Conservation (phyloP, 2,888 invertebrate species). For the Nemurella pictetii region DNA sequence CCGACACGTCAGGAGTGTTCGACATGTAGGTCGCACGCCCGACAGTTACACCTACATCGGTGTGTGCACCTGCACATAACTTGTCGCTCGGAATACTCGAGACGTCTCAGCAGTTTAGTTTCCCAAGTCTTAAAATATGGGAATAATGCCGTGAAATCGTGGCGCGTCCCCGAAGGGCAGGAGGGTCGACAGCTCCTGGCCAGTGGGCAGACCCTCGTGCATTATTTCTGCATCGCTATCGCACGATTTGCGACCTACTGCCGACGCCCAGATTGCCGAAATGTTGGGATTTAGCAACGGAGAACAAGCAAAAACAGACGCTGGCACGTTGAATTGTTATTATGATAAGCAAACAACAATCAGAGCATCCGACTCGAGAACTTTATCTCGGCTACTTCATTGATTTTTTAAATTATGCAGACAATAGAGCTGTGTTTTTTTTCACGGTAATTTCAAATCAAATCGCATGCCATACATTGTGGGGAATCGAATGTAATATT, state of each 20-base stretch:
- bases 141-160: slow-evolving; percentile 10
- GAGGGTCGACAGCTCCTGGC: too few species aligned
- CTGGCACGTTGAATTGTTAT: too few species aligned
- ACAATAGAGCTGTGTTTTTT: not conserved
- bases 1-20: not conserved
- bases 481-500: not conserved
- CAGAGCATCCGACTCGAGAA: too few species aligned
- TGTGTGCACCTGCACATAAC: too few species aligned
- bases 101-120: not conserved
- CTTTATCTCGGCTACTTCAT: not conserved
- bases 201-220: too few species aligned
- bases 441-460: not conserved
- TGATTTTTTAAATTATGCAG: not conserved
- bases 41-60: too few species aligned
- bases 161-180: not conserved
- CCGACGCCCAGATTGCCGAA: too few species aligned
- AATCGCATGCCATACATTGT: not conserved
- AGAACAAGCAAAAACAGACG: too few species aligned
- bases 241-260: too few species aligned
- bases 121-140: not conserved
- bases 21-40: not conserved
- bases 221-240: slow-evolving; percentile 4
- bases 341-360: too few species aligned
- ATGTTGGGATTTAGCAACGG: too few species aligned
- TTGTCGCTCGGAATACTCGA: too few species aligned